A percentile compares a stretch with the other conserved stretches of the same genome.
Evolutionary conservation across 2,888 invertebrate genomes (phyloP).

Genomic region (Nemapogon koenigi): DNA sequence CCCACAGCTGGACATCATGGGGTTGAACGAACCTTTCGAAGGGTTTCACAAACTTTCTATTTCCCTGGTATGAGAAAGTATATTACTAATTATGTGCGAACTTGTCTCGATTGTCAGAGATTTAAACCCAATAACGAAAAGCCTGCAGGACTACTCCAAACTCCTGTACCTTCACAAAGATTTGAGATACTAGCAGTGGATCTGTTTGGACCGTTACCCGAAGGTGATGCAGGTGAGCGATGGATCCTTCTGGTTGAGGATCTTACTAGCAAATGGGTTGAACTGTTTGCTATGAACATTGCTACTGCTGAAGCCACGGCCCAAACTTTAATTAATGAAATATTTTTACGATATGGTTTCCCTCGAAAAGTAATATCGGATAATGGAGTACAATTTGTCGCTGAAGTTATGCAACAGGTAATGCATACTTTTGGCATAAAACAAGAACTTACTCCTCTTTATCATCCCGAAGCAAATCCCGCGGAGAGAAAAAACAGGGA

Average conservation of each 20-base stretch:
- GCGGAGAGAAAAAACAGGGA: conserved; percentile 22
- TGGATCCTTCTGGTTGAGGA: conserved; percentile 22
- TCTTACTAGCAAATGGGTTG: conserved; percentile 20
- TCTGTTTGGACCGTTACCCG: conserved; percentile 21
- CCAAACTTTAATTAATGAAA: conserved; percentile 19
- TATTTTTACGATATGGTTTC: conserved; percentile 22
- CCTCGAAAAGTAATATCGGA: conserved; percentile 21
- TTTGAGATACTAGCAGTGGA: conserved; percentile 23
- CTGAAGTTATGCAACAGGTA: conserved; percentile 21
- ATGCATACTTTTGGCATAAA: conserved; percentile 15
- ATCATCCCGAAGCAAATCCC: conserved; percentile 23
- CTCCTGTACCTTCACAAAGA: conserved; percentile 16
- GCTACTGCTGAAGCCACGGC: conserved; percentile 20
- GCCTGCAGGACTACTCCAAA: conserved; percentile 24
- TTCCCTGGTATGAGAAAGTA: conserved; percentile 18
- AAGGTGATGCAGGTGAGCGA: conserved; percentile 15
- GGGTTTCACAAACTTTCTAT: conserved; percentile 15
- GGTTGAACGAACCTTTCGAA: conserved; percentile 11
- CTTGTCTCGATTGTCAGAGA: conserved; percentile 21
- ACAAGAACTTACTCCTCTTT: conserved; percentile 19
- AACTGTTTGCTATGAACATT: conserved; percentile 18
- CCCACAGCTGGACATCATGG: conserved; percentile 19
- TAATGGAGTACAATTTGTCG: conserved; percentile 24
- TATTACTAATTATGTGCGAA: conserved; percentile 16
- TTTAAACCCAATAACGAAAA: conserved; percentile 24